Evolutionary conservation across 2,888 invertebrate genomes (phyloP).

Genomic region (Troides helena): DNA sequence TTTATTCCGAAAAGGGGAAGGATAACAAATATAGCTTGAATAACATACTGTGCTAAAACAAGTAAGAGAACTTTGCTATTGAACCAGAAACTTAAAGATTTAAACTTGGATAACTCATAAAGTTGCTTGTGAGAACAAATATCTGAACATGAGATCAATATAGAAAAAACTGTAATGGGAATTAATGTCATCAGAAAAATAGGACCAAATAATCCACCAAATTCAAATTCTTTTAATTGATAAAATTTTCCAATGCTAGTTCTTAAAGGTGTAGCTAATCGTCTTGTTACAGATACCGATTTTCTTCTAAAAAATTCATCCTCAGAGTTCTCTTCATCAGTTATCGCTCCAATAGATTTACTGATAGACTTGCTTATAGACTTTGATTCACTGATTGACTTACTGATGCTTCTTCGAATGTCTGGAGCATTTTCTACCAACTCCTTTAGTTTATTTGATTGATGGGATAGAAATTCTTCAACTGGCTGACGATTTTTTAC

Average conservation of each 20-base stretch:
- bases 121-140: conserved; percentile 57
- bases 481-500: conserved; percentile 55
- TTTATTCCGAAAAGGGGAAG: conserved; percentile 79
- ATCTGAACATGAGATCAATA: conserved; percentile 59
- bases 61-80: conserved; percentile 54
- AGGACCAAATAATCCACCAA: conserved; percentile 64
- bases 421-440: conserved; percentile 55
- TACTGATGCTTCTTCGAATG: conserved; percentile 60
- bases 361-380: conserved; percentile 65
- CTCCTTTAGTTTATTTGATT: conserved; percentile 62
- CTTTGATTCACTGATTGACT: conserved; percentile 53
- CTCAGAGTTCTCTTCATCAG: conserved; percentile 66
- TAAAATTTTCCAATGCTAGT: conserved; percentile 50
- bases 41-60: conserved; percentile 60
- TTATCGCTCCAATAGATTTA: conserved; percentile 61
- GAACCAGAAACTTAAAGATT: conserved; percentile 49
- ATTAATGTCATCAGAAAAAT: conserved; percentile 53
- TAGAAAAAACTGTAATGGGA: conserved; percentile 57
- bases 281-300: conserved; percentile 57
- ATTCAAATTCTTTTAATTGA: conserved; percentile 59
- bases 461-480: conserved; percentile 60
- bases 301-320: conserved; percentile 50
- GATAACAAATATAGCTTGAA: conserved; percentile 72
- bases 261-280: conserved; percentile 66
- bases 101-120: conserved; percentile 49